Base-by-base conservation (phyloP, 1,140 invertebrate species). In the Asobara japonica region DNA sequence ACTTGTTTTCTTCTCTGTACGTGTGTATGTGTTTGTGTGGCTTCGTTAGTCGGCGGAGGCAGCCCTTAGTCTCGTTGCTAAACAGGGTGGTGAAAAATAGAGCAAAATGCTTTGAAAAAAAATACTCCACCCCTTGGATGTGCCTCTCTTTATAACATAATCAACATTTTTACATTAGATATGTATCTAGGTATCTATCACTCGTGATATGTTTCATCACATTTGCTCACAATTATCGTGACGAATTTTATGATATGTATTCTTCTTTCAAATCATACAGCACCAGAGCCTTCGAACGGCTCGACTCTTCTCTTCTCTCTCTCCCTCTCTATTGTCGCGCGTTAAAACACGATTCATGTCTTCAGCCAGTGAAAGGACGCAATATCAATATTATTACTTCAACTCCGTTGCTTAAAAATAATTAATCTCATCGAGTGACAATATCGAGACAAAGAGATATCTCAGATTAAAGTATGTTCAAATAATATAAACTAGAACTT, bases 121-220 rank as follows among this genome's bases (percentile, higher is more conserved):
- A 22, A 27, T 56, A 38, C 8, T 8, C 69, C 38, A 38, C 60
- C n/a, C 16, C 18, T 1, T 5, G 1, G 18, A 30, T 64, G 62
- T 64, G 30, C 11, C n/a, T 16, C 65, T 66, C 30, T 72, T 65
- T 71, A 45, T 60, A 45, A 30, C n/a, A n/a, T n/a, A n/a, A n/a
- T 31, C 27, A 20, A 18, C 20, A 60, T 31, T 31, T 8, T 71
- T 65, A 56, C 10, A 72, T 51, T 66, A 36, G 10, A 68, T 33
- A 68, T 68, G 51, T 72, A 72, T 65, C 41, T 30, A 13, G n/a
- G 18, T 45, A 56, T 56, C 10, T 2, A 72, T 67, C 71, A 72
- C 64, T 56, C 7, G 51, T 27, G 51, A 56, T 56, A 56, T 56
- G 51, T 56, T 56, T 3, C 1, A 25, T 56, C 3, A 56, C 18